Percentiles rank a stretch among this genome's conserved stretches.
Conservation (phyloP, 2,888 invertebrate species). For the Luperina testacea region DNA sequence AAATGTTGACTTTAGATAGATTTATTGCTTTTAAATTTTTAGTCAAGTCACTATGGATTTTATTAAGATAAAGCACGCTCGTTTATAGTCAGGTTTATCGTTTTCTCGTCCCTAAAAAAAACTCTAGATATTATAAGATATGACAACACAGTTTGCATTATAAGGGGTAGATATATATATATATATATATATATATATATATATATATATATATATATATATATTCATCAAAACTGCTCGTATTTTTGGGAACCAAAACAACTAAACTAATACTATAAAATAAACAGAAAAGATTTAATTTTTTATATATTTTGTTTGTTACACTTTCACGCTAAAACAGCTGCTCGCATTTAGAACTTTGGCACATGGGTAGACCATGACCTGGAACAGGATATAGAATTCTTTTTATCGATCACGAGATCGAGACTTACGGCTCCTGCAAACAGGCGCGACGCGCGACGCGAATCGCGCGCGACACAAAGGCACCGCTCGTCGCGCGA, state of each 20-base stretch:
- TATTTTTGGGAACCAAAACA: background rate
- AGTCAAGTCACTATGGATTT: conserved; percentile 11
- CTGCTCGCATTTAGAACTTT: too few species aligned
- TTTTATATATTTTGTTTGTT: too few species aligned
- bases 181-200: background rate
- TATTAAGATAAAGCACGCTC: conserved; percentile 5
- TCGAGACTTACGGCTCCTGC: too few species aligned
- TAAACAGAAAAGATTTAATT: too few species aligned
- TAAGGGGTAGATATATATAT: background rate
- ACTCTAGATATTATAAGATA: background rate
- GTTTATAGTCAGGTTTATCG: background rate
- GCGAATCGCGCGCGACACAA: too few species aligned
- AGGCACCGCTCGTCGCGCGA: too few species aligned
- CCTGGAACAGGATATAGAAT: background rate
- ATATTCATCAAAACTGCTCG: background rate
- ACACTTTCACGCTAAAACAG: too few species aligned
- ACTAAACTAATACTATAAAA: too few species aligned
- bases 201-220: background rate
- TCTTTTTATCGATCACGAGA: background rate
- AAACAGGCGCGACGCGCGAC: too few species aligned
- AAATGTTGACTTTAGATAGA: conserved; percentile 21
- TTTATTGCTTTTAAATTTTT: conserved; percentile 20
- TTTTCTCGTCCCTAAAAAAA: background rate
- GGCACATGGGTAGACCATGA: background rate
- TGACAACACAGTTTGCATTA: background rate